These are phyloP conservation scores for Macrobrachium nipponense DNA, from an alignment of 1,140 invertebrate species.

Conservation along the genomic window DNA sequence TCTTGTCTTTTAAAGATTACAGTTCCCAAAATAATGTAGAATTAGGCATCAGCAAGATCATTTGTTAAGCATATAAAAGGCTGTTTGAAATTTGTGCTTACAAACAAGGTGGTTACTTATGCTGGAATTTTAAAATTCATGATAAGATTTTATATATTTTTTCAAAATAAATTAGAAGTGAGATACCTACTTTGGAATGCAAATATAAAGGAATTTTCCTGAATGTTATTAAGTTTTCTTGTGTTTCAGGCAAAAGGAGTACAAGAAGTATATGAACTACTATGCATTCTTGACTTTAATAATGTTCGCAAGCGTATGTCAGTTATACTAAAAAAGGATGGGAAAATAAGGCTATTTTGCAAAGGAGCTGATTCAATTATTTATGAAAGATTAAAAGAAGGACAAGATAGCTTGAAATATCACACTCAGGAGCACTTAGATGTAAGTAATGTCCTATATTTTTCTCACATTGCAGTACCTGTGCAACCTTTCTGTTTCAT, in stretches of 20 bases:
- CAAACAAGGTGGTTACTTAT: no score
- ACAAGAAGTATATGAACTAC: conserved; percentile 90
- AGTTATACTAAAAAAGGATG: conserved; percentile 90
- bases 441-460: conserved; percentile 73
- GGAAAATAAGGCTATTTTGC: conserved; percentile 90
- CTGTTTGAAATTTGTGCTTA: no score
- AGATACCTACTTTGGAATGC: no score
- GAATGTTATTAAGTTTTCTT: conserved; percentile 20
- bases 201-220: background rate
- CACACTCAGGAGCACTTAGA: conserved; percentile 93
- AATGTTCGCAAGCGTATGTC: conserved; percentile 99
- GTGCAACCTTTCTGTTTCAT: no score
- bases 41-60: no score
- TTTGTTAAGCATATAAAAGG: no score
- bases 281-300: conserved; percentile 99
- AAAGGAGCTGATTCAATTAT: conserved; percentile 99
- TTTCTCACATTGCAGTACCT: no score
- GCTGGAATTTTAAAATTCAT: no score
- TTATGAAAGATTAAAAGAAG: conserved; percentile 87
- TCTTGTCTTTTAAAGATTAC: no score
- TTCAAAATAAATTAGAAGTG: no score
- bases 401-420: conserved; percentile 79
- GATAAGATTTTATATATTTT: no score
- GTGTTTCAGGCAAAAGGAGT: conserved; percentile 77
- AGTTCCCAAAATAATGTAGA: no score